These are phyloP conservation scores for Tympanuchus pallidicinctus DNA, from an alignment of 2,113 vertebrate species.

Conservation along the genomic window DNA sequence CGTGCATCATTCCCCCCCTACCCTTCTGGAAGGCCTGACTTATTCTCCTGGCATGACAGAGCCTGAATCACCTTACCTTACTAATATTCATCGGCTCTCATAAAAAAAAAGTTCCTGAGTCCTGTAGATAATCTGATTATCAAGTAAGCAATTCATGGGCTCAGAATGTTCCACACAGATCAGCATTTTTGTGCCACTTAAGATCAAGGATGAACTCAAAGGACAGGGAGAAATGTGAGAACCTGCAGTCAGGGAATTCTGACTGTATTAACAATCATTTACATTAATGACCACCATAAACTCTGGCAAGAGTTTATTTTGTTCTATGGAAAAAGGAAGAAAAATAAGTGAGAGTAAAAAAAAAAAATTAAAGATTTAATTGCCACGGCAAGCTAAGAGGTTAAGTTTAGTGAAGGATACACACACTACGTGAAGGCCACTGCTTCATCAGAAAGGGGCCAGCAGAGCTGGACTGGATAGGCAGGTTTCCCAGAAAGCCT, in stretches of 20 bases:
- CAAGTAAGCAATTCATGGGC: background rate
- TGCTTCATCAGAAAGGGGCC: background rate
- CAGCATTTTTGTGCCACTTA: background rate
- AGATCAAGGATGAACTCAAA: background rate
- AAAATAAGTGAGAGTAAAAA: background rate
- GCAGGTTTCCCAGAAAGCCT: background rate
- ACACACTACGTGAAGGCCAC: background rate
- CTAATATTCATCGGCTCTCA: background rate
- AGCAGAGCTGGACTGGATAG: background rate
- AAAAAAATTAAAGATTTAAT: background rate
- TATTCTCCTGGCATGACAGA: background rate
- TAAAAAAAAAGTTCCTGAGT: background rate
- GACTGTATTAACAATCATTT: background rate
- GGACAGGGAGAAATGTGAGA: background rate
- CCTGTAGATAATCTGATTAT: background rate
- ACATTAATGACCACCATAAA: background rate
- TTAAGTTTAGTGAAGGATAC: background rate
- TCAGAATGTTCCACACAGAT: background rate
- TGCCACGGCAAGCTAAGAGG: background rate
- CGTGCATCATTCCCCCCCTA: accelerated
- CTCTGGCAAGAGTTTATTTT: background rate
- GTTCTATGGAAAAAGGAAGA: background rate
- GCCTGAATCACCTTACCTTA: background rate
- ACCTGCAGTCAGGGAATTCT: background rate
- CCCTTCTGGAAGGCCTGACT: background rate